Evolutionary conservation across 2,797 vertebrate species (phyloP).

Genomic region (Sorex maritimensis): DNA sequence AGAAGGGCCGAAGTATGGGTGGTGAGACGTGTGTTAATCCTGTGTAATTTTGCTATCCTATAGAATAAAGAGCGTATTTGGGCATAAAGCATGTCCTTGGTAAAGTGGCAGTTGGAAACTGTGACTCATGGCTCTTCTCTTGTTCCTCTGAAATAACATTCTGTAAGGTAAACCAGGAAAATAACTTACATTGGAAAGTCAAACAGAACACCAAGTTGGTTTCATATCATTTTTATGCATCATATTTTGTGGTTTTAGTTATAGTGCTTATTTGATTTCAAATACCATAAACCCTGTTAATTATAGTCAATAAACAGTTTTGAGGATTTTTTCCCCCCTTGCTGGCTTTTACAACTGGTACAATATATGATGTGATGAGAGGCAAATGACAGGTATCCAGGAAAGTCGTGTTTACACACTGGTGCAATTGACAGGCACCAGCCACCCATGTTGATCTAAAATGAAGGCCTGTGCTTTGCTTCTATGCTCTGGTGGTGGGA

Average conservation of each 20-base stretch:
- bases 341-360: neutral
- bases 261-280: conserved; percentile 63
- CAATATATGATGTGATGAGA: neutral
- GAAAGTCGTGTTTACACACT: neutral
- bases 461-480: neutral
- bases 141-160: conserved; percentile 20
- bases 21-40: conserved; percentile 20
- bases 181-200: conserved; percentile 36
- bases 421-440: neutral
- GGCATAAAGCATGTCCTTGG: conserved; percentile 16
- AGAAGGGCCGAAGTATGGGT: neutral
- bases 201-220: conserved; percentile 12
- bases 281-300: conserved; percentile 63
- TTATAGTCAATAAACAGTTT: conserved; percentile 71
- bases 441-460: neutral
- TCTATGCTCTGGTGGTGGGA: neutral
- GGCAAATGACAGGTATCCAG: neutral
- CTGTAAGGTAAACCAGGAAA: conserved; percentile 50
- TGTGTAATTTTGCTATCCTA: neutral
- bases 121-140: conserved; percentile 20
- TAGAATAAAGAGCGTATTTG: conserved; percentile 38
- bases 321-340: conserved; percentile 12
- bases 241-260: conserved; percentile 62
- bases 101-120: conserved; percentile 35
- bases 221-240: conserved; percentile 70